Evolutionary conservation across 2,888 invertebrate species (phyloP), one percentile per base, ranked within the genome.

Genomic region (Eumacrocentrus americanus): DNA sequence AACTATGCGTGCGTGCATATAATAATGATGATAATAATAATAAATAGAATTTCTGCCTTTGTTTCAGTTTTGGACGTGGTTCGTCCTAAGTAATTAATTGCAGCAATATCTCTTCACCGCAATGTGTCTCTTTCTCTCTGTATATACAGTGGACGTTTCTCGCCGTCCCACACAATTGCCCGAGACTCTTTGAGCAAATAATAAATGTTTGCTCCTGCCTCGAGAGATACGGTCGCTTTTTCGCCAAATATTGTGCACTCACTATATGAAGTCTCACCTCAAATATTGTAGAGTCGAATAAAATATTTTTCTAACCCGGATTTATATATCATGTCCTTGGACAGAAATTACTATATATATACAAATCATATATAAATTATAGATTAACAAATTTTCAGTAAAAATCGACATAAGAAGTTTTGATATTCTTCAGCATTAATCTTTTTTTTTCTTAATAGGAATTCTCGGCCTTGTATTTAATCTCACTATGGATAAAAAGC

Each of bases 41-140:
- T 40, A 40, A 11, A 40, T 3, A 9, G 2, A 40, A 40, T 6
- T 14, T 42, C 20, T 2, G 20, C 9, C 18, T 18, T 42, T 18
- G 18, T 42, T 42, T 42, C 42, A 20, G 9, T 1, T 42, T 9
- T 18, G n/a, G 20, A 18, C 20, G 44, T 22, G 22, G 25, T 53
- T 46, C 38, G 11, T 44, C 50, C 44, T 23, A 37, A 52, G 63
- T 63, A 61, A 61, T 63, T 63, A 58, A 63, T 61, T 61, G 52
- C 58, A 40, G 55, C 44, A 51, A 58, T 63, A 61, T 52, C 46
- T 46, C 14, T 46, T 11, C 20, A 11, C 12, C 22, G 46, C 47
- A 40, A 34, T 55, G 52, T 58, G 54, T 50, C 51, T 58, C 50
- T 51, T 16, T 54, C 44, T 60, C 35, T 50, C 52, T 55, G 22